A percentile compares a stretch with the other conserved stretches of the same genome.
phyloP scores from a whole-genome alignment of 1,140 invertebrate genomes.

The Pseudobourletiella spinata region DNA sequence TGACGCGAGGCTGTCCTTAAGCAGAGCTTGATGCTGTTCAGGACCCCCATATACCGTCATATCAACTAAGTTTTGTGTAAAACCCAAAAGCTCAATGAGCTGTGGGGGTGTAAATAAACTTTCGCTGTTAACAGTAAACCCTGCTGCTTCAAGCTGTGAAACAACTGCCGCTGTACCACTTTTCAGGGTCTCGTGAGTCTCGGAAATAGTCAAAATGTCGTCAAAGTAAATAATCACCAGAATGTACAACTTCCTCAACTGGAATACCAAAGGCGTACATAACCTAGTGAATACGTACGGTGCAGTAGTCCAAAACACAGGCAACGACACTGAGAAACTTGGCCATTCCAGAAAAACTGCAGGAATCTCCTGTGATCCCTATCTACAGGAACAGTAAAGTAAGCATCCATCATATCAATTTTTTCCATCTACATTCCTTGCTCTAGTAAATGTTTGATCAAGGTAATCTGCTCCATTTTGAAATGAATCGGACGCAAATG shows the following conservation, averaged over 20 bases:
- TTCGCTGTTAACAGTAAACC: not conserved
- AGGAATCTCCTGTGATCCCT: conserved; percentile 11
- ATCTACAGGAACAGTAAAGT: conserved; percentile 11
- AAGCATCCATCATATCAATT: conserved; percentile 24
- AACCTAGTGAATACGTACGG: conserved; percentile 22
- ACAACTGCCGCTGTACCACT: too few species aligned
- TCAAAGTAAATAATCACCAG: not conserved
- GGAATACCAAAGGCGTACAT: conserved; percentile 6
- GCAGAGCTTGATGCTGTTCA: not conserved
- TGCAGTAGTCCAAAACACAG: conserved; percentile 19
- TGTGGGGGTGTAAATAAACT: conserved; percentile 7
- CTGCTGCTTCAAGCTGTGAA: not conserved
- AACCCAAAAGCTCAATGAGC: conserved; percentile 7
- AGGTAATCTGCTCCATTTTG: conserved; percentile 5
- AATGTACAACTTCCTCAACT: not conserved
- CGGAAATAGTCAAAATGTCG: not conserved
- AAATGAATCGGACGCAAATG: not conserved
- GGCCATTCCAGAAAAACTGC: conserved; percentile 13
- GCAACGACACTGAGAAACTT: not conserved
- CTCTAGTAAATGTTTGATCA: not conserved
- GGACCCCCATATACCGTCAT: conserved; percentile 1
- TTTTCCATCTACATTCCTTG: conserved; percentile 9
- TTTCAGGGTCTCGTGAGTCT: not conserved
- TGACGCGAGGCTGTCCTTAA: not conserved
- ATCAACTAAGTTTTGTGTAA: not conserved